Evolutionary conservation across 2,797 vertebrate genomes (phyloP).

Genomic region (Enteromius trimaculatus): DNA sequence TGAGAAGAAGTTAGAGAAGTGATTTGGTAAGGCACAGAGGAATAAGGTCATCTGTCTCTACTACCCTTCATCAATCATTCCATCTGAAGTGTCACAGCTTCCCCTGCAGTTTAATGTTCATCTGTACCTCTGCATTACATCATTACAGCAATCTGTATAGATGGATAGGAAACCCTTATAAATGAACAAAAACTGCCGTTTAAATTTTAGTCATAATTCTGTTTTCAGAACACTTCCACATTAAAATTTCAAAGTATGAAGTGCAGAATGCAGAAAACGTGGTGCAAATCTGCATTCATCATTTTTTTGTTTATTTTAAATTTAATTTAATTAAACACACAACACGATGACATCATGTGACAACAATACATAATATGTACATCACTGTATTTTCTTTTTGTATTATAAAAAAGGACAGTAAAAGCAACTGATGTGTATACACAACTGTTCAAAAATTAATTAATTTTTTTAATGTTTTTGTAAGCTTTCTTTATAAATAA

Average conservation of each 20-base stretch:
- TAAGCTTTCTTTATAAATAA: background rate
- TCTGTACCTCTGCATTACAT: background rate
- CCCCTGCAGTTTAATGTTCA: background rate
- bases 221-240: background rate
- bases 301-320: background rate
- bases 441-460: background rate
- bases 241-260: background rate
- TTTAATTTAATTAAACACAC: background rate
- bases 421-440: background rate
- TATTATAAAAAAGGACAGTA: background rate
- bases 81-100: slow-evolving; percentile 27
- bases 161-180: background rate
- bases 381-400: background rate
- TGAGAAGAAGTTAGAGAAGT: slow-evolving; percentile 63
- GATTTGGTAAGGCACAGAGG: slow-evolving; percentile 32
- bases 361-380: background rate
- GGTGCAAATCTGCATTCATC: background rate
- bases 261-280: background rate
- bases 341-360: background rate
- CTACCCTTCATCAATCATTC: slow-evolving; percentile 23
- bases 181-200: background rate
- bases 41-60: slow-evolving; percentile 23
- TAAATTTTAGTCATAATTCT: background rate
- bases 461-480: too few species aligned
- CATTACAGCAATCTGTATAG: background rate